Evolutionary conservation across 2,888 invertebrate species (phyloP), one percentile per base, ranked within the genome.

Genomic region (Apamea anceps): DNA sequence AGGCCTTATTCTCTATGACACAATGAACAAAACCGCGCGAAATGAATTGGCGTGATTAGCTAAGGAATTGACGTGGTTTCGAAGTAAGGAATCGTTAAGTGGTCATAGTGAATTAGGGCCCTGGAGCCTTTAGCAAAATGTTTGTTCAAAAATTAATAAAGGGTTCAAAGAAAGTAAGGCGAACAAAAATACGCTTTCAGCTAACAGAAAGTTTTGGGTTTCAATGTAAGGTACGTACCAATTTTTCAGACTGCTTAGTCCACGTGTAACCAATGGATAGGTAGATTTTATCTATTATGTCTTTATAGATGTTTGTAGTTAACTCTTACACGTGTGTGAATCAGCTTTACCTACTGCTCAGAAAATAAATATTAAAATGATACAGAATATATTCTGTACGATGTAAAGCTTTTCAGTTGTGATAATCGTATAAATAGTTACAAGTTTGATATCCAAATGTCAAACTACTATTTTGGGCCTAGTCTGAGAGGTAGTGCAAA

Each of bases 121-220:
- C 48, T 48, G 57, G 57, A 25, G 60, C 60, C 13, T 60, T 60
- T 60, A 13, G n/a, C 13, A 28, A 60, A 60, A n/a, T 60, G 13
- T 28, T 62, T 28, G 62, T 70, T 51, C 45, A 28, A 8, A 12
- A 57, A 18, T 54, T 73, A 2, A 73, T 45, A 42, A 73, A 57
- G 18, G 42, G 42, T 73, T 75, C 57, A 73, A 45, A 75, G 28
- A 45, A 75, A 15, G 10, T 57, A 13, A 68, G 42, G 21, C 7
- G 15, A 75, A 73, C 7, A 45, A 75, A 57, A 72, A 25, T 18
- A 73, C 7, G 32, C 15, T 45, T 21, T 45, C 32, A 57, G 12
- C 57, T 57, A 32, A 28, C 62, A 60, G 8, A 45, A 15, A 60
- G 72, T 54, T 37, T 67, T n/a, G 25, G 45, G n/a, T n/a, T 51